Conservation (phyloP, 2,888 invertebrate species). For the Ommatoiulus sabulosus region DNA sequence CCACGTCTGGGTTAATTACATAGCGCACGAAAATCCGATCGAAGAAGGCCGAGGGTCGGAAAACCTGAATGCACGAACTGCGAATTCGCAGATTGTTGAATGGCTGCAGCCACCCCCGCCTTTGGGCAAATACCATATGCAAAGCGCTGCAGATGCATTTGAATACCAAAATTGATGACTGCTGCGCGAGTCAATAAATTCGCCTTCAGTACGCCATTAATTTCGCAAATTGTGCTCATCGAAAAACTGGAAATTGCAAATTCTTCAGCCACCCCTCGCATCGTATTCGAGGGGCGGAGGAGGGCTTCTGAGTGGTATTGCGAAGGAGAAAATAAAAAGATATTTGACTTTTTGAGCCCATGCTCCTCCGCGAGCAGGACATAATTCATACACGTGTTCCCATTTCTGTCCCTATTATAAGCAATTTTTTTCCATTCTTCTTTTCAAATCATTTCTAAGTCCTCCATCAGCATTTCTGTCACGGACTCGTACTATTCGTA, state of each 20-base stretch:
- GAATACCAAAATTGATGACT: constrained; percentile 13
- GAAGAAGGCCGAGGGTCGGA: not conserved
- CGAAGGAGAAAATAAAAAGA: not conserved
- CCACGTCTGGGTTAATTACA: not conserved
- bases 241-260: constrained; percentile 16
- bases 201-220: constrained; percentile 21
- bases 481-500: not conserved
- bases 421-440: constrained; percentile 28
- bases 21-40: not conserved
- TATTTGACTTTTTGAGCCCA: not conserved
- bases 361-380: not conserved
- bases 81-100: not conserved
- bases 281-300: not conserved
- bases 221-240: constrained; percentile 17
- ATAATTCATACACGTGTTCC: constrained; percentile 44
- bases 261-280: not conserved
- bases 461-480: constrained; percentile 25
- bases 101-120: not conserved
- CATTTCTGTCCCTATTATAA: constrained; percentile 30
- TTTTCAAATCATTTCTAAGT: constrained; percentile 12
- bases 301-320: not conserved
- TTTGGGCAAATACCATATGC: not conserved
- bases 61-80: not conserved
- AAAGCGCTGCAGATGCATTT: not conserved
- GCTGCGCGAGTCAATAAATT: not conserved